Evolutionary conservation across 1,140 invertebrate genomes (phyloP), one percentile per base, ranked within the genome.

Genomic region (Chironomus tepperi): DNA sequence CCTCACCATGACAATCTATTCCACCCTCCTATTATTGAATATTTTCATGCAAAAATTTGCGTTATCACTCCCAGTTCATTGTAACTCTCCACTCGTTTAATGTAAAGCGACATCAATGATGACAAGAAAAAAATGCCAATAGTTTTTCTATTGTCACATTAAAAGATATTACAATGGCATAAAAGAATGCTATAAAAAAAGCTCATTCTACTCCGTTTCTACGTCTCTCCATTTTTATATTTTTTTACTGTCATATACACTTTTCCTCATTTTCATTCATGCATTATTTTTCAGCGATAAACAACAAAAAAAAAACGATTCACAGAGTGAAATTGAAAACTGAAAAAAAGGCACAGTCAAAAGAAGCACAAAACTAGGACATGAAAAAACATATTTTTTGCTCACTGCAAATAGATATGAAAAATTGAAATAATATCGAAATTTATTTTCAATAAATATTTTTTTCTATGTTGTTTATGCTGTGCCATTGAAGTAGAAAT

Each of bases 151-250:
- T 57, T 57, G 47, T 57, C 47, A 57, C 47, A 57, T 57, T 57
- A 57, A 57, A 57, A 57, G 47, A n/a, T 57, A 57, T 57, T 57
- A 57, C 47, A 57, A 57, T 57, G 47, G 47, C 47, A 57, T n/a
- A n/a, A 57, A 57, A 57, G 47, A 57, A 57, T 57, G 47, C n/a
- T n/a, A 57, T 57, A 57, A 57, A 47, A n/a, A 57, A 57, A 57
- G 47, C 47, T 57, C 24, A 34, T 34, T 34, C 24, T 34, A 34
- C 24, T 34, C 24, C 24, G 24, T 34, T 34, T 34, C 24, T 34
- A 34, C 5, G 1, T 34, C n/a, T 57, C n/a, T 12, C 10, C 47
- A 15, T 57, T 57, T 57, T 57, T 15, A 3, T 57, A 57, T 57
- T n/a, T n/a, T n/a, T 12, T 57, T 57, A 57, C 47, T n/a, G 12